Evolutionary conservation across 2,113 vertebrate species (phyloP).

Genomic region (Cynoglossus semilaevis): DNA sequence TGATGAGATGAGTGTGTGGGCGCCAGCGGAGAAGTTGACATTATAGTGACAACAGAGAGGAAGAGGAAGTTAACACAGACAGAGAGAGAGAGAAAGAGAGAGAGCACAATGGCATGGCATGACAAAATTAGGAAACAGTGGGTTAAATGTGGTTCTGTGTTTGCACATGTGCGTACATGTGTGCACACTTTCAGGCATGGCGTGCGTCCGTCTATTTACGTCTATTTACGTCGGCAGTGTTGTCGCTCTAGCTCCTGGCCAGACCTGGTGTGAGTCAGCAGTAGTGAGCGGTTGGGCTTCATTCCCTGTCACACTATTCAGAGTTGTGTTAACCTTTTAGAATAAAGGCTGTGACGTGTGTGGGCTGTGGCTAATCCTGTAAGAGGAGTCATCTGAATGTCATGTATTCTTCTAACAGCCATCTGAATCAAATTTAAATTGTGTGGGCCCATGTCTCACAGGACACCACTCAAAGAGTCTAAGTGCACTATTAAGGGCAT

Average conservation of each 20-base stretch:
- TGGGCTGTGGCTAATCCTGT: conserved; percentile 57
- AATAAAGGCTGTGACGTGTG: conserved; percentile 67
- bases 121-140: conserved; percentile 58
- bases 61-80: conserved; percentile 69
- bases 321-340: conserved; percentile 71
- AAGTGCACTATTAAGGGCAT: conserved; percentile 14
- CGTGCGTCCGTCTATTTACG: conserved; percentile 33
- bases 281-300: conserved; percentile 41
- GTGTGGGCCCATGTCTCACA: conserved; percentile 28
- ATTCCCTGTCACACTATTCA: conserved; percentile 44
- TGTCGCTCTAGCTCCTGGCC: conserved; percentile 56
- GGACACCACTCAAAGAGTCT: conserved; percentile 43
- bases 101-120: conserved; percentile 61
- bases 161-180: conserved; percentile 26
- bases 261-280: conserved; percentile 60
- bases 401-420: conserved; percentile 47
- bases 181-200: conserved; percentile 34
- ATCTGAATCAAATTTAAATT: conserved; percentile 49
- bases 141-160: conserved; percentile 23
- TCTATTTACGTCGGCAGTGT: conserved; percentile 36
- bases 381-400: conserved; percentile 55
- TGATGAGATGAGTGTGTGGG: conserved; percentile 67
- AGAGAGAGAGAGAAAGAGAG: conserved; percentile 38
- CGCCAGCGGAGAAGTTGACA: conserved; percentile 66
- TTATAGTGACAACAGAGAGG: conserved; percentile 60